Evolutionary conservation across 2,888 invertebrate genomes (phyloP).

Genomic region (Callosobruchus maculatus): DNA sequence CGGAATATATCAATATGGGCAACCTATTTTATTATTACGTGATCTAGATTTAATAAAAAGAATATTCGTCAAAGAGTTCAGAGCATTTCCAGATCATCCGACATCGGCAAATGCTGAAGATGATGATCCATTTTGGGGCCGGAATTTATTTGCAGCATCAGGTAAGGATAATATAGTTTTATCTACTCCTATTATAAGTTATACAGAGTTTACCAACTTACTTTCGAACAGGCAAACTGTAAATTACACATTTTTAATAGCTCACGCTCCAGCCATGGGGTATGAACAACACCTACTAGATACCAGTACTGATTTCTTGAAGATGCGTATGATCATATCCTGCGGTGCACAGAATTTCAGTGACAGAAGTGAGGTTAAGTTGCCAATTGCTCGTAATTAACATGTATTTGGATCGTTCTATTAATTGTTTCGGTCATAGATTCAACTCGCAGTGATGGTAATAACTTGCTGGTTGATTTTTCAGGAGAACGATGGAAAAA

Average conservation of each 20-base stretch:
- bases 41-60: conserved; percentile 58
- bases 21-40: conserved; percentile 50
- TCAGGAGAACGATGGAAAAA: conserved; percentile 38
- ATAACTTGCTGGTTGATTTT: not conserved
- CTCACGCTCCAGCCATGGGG: too few species aligned
- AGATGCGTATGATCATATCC: too few species aligned
- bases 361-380: too few species aligned
- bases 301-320: too few species aligned
- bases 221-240: too few species aligned
- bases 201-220: too few species aligned
- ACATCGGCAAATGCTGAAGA: conserved; percentile 28
- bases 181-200: not conserved
- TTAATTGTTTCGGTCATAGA: too few species aligned
- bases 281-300: too few species aligned
- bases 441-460: not conserved
- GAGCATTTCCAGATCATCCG: conserved; percentile 53
- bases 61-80: conserved; percentile 57
- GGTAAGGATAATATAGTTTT: conserved; percentile 15
- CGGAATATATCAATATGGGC: conserved; percentile 28
- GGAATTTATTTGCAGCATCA: conserved; percentile 34
- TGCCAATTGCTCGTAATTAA: too few species aligned
- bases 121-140: conserved; percentile 51
- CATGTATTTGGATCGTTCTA: too few species aligned
- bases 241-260: too few species aligned
- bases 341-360: too few species aligned